Base-by-base conservation (phyloP, 1,140 invertebrate genomes). In the Drosophila repletoides region DNA sequence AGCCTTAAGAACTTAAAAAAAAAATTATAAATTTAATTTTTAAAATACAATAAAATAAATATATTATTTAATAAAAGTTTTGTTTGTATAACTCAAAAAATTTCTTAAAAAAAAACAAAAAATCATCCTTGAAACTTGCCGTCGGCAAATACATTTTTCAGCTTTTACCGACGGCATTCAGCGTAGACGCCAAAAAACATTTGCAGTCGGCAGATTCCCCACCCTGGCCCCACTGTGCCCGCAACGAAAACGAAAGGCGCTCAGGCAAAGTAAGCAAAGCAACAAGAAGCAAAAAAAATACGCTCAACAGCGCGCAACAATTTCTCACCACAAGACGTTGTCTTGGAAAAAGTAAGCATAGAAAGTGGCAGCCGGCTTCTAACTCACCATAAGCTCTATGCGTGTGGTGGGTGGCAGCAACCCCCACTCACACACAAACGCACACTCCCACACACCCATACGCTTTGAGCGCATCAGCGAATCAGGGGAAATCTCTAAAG, bases 361-460 rank as follows among this genome's bases (percentile, higher is more conserved):
- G 36, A 51, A 45, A 61, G 46, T 52, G 43, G 22, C 49, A 22
- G 53, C 59, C 56, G 72, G 63, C 70, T 49, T 72, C 76, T 81
- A 81, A 81, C 79, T 81, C 76, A 81, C 76, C 76, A 81, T 73
- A 76, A n/a, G n/a, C n/a, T n/a, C n/a, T n/a, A 83, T 49, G 75
- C 69, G 67, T 70, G 70, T 26, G 49, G 38, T 49, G 36, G 58
- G 28, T 26, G 31, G 26, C 41, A 58, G 21, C 31, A 58, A 58
- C 26, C 46, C 36, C 38, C 7, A 24, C 48, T 21, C 21, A 43
- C 9, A 7, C 14, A 22, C 6, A 36, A 31, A 22, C 31, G 26
- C 60, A 17, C 48, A 43, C 21, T 17, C 34, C 9, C 19, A 14
- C 36, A 7, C 43, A 22, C 45, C 26, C 45, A 15, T 36, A 36